Percentiles rank a stretch among this genome's conserved stretches.
Conservation (phyloP, 1,140 invertebrate genomes). For the Drosophila hydei region DNA sequence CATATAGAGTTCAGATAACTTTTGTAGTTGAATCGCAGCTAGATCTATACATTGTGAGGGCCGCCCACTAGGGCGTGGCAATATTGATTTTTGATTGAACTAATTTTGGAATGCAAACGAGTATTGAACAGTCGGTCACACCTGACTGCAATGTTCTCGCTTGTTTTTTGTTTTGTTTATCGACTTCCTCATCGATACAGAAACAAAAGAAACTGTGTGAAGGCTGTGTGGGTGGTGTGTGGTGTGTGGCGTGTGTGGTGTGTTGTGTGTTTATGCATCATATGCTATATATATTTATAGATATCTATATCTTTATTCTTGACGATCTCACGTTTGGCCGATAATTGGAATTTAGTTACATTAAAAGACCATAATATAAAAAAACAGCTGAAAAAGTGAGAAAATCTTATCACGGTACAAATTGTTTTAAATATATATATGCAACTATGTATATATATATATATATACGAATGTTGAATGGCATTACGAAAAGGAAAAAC, state of each 20-base stretch:
- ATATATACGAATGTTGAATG: background rate
- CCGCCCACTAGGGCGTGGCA: too few species aligned
- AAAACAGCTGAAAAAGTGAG: background rate
- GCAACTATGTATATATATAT: background rate
- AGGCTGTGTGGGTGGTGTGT: background rate
- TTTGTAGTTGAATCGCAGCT: too few species aligned
- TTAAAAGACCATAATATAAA: background rate
- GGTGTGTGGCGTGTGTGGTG: background rate
- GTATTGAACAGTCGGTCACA: too few species aligned
- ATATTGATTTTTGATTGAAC: too few species aligned
- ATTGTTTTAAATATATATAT: background rate
- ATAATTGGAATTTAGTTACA: constrained; percentile 9
- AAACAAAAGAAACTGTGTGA: constrained; percentile 8
- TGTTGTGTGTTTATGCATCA: background rate
- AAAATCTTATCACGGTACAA: background rate
- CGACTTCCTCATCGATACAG: constrained; percentile 11
- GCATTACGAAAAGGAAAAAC: background rate
- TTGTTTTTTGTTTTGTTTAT: background rate
- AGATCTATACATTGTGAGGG: too few species aligned
- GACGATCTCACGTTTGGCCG: constrained; percentile 9
- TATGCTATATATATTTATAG: background rate
- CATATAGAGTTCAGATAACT: too few species aligned
- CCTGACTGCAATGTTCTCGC: too few species aligned
- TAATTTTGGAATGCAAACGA: too few species aligned
- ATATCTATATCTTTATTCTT: background rate